Percentiles rank a stretch among this genome's conserved stretches.
Conservation (phyloP, 2,888 invertebrate genomes). For the Holacanthella duospinosa region DNA sequence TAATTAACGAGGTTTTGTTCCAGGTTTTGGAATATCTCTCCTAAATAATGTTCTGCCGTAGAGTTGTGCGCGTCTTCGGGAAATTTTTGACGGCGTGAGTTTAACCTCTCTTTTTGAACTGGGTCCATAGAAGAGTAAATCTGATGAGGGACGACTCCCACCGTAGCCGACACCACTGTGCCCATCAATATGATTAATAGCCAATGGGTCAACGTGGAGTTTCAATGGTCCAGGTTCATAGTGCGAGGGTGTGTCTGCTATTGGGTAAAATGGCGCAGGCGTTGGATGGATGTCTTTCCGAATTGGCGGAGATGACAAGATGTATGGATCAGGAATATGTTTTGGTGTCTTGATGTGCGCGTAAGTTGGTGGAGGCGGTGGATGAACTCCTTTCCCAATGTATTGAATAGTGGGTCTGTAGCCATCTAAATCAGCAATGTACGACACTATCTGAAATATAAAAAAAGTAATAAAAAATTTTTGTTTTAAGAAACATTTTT, state of each 20-base stretch:
- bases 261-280: conserved; percentile 18
- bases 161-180: conserved; percentile 11
- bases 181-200: neutral
- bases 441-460: conserved; percentile 30
- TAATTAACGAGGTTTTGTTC: conserved; percentile 7
- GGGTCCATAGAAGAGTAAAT: neutral
- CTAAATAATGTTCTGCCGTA: conserved; percentile 33
- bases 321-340: conserved; percentile 8
- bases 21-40: conserved; percentile 22
- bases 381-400: conserved; percentile 35
- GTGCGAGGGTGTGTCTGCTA: conserved; percentile 10
- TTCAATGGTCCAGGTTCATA: conserved; percentile 18
- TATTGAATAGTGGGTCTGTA: conserved; percentile 35
- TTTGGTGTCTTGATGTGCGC: conserved; percentile 31
- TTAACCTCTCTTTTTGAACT: conserved; percentile 4
- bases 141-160: neutral
- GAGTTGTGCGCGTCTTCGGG: conserved; percentile 26
- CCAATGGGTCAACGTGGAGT: neutral
- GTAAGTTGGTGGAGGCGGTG: conserved; percentile 35
- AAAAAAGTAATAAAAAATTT: conserved; percentile 3
- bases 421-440: conserved; percentile 34
- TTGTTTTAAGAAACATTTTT: neutral
- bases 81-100: conserved; percentile 18
- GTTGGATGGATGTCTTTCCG: conserved; percentile 9
- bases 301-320: neutral